phyloP scores from a whole-genome alignment of 2,797 vertebrate species.

The Notoglanidium macrostoma region DNA sequence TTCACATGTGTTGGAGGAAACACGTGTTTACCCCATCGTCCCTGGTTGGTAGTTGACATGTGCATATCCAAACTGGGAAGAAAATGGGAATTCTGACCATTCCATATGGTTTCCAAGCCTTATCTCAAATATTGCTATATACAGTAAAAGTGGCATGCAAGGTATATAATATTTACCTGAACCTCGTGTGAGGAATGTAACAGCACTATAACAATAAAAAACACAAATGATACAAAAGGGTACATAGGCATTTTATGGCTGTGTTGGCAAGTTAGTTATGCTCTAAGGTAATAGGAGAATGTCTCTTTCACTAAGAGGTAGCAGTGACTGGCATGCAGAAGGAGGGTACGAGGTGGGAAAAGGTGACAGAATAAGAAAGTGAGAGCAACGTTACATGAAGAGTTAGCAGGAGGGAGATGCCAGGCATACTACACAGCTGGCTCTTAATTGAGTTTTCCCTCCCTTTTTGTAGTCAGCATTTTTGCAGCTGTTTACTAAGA shows the following conservation, averaged over 20 bases:
- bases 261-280: background rate
- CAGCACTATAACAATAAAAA: background rate
- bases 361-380: slow-evolving; percentile 41
- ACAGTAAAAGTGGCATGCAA: background rate
- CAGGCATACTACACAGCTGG: slow-evolving; percentile 77
- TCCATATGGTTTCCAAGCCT: too few species aligned
- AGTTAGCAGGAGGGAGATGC: slow-evolving; percentile 68
- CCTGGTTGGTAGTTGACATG: background rate
- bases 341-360: slow-evolving; percentile 64
- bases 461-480: slow-evolving; percentile 74
- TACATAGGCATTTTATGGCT: background rate
- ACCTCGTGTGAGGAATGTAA: background rate
- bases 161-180: background rate
- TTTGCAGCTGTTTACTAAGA: slow-evolving; percentile 72
- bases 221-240: too few species aligned
- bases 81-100: background rate
- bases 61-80: background rate
- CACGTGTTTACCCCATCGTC: background rate
- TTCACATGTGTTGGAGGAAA: background rate
- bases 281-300: slow-evolving; percentile 54
- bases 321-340: slow-evolving; percentile 70
- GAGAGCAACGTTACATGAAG: slow-evolving; percentile 33
- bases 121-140: too few species aligned
- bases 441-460: slow-evolving; percentile 77
- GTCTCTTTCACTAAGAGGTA: slow-evolving; percentile 66